Conservation (phyloP, 2,113 vertebrate genomes). For the Varanus komodoensis region DNA sequence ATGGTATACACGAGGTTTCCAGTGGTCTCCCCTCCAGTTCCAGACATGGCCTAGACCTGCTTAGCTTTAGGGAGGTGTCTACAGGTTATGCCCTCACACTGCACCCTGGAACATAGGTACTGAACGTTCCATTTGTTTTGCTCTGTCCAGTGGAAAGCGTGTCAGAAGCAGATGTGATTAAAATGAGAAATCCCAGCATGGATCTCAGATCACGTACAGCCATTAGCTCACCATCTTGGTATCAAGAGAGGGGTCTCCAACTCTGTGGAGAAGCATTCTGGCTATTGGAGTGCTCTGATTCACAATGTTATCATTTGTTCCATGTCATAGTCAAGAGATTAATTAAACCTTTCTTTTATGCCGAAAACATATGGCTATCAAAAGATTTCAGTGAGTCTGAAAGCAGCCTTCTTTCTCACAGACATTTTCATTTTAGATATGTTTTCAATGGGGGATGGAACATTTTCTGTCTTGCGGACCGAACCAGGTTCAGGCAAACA, state of each 20-base stretch:
- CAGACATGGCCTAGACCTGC: background rate
- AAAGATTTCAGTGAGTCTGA: background rate
- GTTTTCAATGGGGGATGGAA: background rate
- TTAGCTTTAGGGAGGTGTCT: background rate
- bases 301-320: background rate
- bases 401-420: background rate
- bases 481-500: background rate
- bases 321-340: background rate
- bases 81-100: background rate
- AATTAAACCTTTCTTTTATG: background rate
- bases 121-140: background rate
- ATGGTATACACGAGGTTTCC: background rate
- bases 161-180: background rate
- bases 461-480: no score
- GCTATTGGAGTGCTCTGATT: background rate
- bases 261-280: background rate
- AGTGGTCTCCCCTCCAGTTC: background rate
- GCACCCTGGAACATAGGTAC: background rate
- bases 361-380: background rate
- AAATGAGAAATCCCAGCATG: constrained; percentile 1
- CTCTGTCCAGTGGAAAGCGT: background rate
- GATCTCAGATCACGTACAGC: background rate
- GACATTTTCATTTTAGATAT: background rate
- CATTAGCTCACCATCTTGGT: background rate
- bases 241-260: background rate